Evolutionary conservation across 1,140 invertebrate genomes (phyloP).

Genomic region (Drosophila biarmipes): DNA sequence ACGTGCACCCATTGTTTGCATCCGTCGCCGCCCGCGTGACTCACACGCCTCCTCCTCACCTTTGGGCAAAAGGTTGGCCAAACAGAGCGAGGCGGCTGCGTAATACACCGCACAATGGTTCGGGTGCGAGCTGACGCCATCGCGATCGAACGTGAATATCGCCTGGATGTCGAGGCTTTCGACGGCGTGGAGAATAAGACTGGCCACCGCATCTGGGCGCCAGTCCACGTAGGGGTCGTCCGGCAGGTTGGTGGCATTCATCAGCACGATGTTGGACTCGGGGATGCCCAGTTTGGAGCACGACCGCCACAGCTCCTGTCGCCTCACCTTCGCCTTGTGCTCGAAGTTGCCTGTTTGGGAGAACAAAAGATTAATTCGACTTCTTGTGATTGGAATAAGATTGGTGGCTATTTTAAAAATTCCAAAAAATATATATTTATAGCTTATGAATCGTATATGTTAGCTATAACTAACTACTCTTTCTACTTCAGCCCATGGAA

Average conservation of each 20-base stretch:
- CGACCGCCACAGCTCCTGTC: constrained; percentile 91
- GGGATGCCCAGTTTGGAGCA: constrained; percentile 92
- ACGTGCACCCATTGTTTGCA: constrained; percentile 56
- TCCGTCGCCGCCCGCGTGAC: constrained; percentile 37
- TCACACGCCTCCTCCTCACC: constrained; percentile 84
- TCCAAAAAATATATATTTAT: too few species aligned
- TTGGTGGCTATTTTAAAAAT: neutral
- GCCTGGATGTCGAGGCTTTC: constrained; percentile 91
- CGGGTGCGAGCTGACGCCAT: constrained; percentile 94
- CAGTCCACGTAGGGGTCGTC: constrained; percentile 91
- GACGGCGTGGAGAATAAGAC: constrained; percentile 89
- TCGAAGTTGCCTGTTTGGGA: constrained; percentile 89
- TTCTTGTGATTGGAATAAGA: neutral
- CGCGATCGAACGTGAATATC: constrained; percentile 95
- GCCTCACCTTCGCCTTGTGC: constrained; percentile 88
- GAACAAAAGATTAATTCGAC: neutral
- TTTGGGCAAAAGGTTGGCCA: constrained; percentile 90
- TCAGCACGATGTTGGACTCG: constrained; percentile 90
- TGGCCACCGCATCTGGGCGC: constrained; percentile 90
- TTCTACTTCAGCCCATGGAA: too few species aligned
- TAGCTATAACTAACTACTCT: too few species aligned
- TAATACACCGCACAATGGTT: constrained; percentile 95
- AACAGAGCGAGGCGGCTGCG: constrained; percentile 90
- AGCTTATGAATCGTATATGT: too few species aligned
- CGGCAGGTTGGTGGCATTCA: constrained; percentile 88